Evolutionary conservation across 2,888 invertebrate species (phyloP), one percentile per base, ranked within the genome.

Genomic region (Callinectes sapidus): DNA sequence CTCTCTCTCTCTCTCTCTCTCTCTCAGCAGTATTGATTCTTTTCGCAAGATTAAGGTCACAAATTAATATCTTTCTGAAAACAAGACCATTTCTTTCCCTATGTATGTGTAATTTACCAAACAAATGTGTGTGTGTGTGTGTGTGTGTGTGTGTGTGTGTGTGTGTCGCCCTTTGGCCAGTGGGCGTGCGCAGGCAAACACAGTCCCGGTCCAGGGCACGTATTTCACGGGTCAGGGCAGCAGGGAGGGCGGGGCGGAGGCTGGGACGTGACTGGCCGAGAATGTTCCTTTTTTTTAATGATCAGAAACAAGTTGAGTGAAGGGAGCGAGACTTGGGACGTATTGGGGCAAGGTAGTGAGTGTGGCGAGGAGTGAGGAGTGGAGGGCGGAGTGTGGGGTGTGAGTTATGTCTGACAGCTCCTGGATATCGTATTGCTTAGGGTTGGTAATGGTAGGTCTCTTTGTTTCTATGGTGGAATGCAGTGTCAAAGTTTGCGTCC

Each of bases 61-160:
- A 71, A 71, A 71, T 71, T 28, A 28, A 23, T 71, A 23, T 71
- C 23, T 71, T 61, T 0, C 28, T n/a, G 71, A 71, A 28, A 10
- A 71, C 3, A 6, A 71, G n/a, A 13, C 16, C 61, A 18, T 5
- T 61, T 16, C 5, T 61, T 61, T n/a, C n/a, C n/a, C n/a, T n/a
- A n/a, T n/a, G 2, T 61, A 61, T 61, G 2, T 16, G 23, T 61
- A 61, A 61, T 61, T 5, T 61, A 61, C 10, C 2, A 18, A 18
- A 2, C 5, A 18, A 18, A 5, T 18, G 61, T 10, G 23, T 23
- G 61, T 61, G 61, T 61, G 61, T 61, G 61, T 61, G 61, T 61
- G 81, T 81, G 81, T 81, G 81, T 81, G 81, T 81, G 81, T 81
- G 81, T 81, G 81, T 81, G 81, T 81, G 81, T 81, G 81, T 81